Evolutionary conservation across 1,140 invertebrate species (phyloP), one percentile per base, ranked within the genome.

Genomic region (Nasonia giraulti): DNA sequence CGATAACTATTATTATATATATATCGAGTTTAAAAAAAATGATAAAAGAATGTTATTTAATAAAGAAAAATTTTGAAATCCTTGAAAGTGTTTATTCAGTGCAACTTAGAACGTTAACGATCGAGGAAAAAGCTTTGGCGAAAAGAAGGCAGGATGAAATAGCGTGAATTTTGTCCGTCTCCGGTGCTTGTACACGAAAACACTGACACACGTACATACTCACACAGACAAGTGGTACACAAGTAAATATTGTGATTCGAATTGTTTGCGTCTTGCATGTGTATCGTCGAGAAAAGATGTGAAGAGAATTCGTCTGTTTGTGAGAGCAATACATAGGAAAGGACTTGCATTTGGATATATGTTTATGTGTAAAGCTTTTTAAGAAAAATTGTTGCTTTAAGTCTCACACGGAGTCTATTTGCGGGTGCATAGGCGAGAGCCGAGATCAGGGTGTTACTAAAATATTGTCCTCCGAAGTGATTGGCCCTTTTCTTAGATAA

Each of bases 331-430:
- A 17, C 17, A 55, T 20, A 11, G 66, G 76, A n/a, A 50, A 68
- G 71, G 50, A 76, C 83, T 74, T 80, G 78, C 68, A 85, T 80
- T 80, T 80, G 78, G 78, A 85, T 83, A 69, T 74, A 71, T 62
- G 66, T 83, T 82, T 73, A 31, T 71, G 31, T 85, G 74, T 78
- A 73, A 78, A 82, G 80, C 75, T 85, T 82, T 82, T 86, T 79
- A 8, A 47, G 79, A 86, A 82, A 82, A 79, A 76, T 86, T 83
- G 73, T 86, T 86, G 69, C 83, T 84, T 78, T 11, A 80, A 74
- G 80, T 55, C 14, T 74, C 81, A 81, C 80, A 81, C 20, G 83
- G 62, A 81, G 78, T 85, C 69, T 75, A 84, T 85, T 85, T 62
- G 27, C 27, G 7, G 55, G 37, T 40, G 62, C 7, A 82, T 82